These are phyloP conservation scores for Coenonympha glycerion DNA, from an alignment of 2,888 invertebrate genomes.

Conservation along the genomic window DNA sequence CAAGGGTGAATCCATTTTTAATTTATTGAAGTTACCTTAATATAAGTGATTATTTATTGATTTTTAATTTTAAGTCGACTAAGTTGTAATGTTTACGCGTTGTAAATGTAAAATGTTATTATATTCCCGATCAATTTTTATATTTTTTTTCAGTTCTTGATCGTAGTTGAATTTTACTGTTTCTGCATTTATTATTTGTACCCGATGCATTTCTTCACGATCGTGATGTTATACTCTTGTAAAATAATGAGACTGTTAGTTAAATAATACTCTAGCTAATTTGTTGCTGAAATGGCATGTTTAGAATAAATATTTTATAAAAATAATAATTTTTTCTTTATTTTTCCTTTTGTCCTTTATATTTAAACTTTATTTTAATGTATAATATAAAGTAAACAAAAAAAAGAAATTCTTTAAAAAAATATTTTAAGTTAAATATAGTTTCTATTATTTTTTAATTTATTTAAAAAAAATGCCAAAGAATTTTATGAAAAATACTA, in stretches of 20 bases:
- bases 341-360: slow-evolving; percentile 10
- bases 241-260: slow-evolving; percentile 74
- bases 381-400: too few relatives aligned
- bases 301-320: slow-evolving; percentile 58
- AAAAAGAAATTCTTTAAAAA: too few relatives aligned
- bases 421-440: too few relatives aligned
- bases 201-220: slow-evolving; percentile 64
- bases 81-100: slow-evolving; percentile 40
- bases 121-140: slow-evolving; percentile 19
- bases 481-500: too few relatives aligned
- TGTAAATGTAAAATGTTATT: slow-evolving; percentile 36
- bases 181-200: slow-evolving; percentile 54
- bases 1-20: slow-evolving; percentile 50
- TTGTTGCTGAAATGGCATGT: slow-evolving; percentile 53
- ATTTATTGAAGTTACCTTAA: slow-evolving; percentile 74
- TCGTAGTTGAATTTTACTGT: slow-evolving; percentile 37
- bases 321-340: slow-evolving; percentile 33
- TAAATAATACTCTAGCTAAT: slow-evolving; percentile 68
- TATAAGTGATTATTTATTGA: slow-evolving; percentile 70
- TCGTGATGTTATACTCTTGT: slow-evolving; percentile 66
- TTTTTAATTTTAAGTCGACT: slow-evolving; percentile 54
- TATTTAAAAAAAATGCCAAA: too few relatives aligned
- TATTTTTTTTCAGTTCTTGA: slow-evolving; percentile 28
- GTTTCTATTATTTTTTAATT: too few relatives aligned
- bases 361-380: neutral